Evolutionary conservation across 2,113 vertebrate species (phyloP), one percentile per base, ranked within the genome.

Genomic region (Gadus macrocephalus): DNA sequence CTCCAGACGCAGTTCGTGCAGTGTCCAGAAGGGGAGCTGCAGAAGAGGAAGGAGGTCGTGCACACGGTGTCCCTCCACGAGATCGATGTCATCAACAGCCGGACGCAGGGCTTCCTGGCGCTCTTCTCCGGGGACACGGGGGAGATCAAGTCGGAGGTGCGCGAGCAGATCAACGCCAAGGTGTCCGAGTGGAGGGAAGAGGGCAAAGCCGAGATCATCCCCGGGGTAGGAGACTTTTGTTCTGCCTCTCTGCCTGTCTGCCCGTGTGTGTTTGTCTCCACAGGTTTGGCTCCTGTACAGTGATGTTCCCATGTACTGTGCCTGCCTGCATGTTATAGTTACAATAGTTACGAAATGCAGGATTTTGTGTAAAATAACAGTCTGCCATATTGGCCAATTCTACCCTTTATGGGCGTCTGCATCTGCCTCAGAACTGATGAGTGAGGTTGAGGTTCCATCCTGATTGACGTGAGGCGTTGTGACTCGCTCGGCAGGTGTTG

Each of bases 31-130:
- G 96, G 96, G 5, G 96, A 98, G 86, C 92, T 98, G 19, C 96
- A 97, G 90, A 98, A 97, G 59, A 92, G 96, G 58, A 96, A 96
- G 74, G 96, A 97, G 81, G 95, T 97, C 19, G 94, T 98, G 3
- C 96, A 98, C 71, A 97, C 95, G 0, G 96, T 98, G 81, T 95
- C 95, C 0, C 90, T 98, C 19, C 96, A 98, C 0, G 96, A 97
- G 91, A 96, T 98, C 0, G 96, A 97, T 0, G 96, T 97, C 84
- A 98, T 98, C 87, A 98, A 97, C 89, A 96, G 95, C 66, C 93
- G 96, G 66, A 97, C 96, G 0, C 96, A 98, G 84, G 96, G 96
- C 67, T 98, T 97, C 86, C 89, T 98, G 49, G 96, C 96, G 0
- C 93, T 98, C 1, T 98, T 98, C 85, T 96, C 95, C 0, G 96